Percentiles rank a stretch among this genome's conserved stretches.
Conservation (phyloP, 1,140 invertebrate genomes). For the Hypsibius dujardini region DNA sequence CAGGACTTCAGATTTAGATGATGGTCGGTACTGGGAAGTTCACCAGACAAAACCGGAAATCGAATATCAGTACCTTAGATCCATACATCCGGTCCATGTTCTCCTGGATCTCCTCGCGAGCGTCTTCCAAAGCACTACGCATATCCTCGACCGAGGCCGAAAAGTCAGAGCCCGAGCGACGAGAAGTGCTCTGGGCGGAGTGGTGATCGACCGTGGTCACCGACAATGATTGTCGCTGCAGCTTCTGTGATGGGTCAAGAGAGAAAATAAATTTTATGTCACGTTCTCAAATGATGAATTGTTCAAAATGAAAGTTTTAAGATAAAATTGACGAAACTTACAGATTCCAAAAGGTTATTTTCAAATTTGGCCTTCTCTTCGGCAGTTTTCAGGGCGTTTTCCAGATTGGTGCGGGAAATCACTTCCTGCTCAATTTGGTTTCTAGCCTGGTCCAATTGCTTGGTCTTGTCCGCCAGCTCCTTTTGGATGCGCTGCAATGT, state of each 20-base stretch:
- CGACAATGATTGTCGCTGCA: not conserved
- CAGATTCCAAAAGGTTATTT: not conserved
- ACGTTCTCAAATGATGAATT: not conserved
- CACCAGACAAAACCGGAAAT: not conserved
- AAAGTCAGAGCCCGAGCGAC: not conserved
- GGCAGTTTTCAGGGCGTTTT: not conserved
- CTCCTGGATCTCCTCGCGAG: not conserved
- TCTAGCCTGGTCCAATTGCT: not conserved
- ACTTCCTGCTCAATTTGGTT: not conserved
- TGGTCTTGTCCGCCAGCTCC: not conserved
- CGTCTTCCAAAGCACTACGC: not conserved
- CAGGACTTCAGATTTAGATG: too few species aligned
- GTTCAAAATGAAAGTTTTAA: not conserved
- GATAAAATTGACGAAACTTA: not conserved
- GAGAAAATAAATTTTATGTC: too few species aligned
- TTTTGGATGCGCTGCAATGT: not conserved
- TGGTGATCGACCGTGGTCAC: slow-evolving; percentile 3
- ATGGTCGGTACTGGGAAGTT: too few species aligned
- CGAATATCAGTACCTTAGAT: not conserved
- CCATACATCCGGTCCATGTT: slow-evolving; percentile 4
- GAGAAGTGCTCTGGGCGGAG: not conserved
- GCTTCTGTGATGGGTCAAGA: too few species aligned
- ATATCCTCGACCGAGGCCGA: not conserved
- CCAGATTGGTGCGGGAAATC: not conserved
- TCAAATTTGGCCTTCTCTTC: not conserved